Conservation (phyloP, 2,113 vertebrate species). For the Boleophthalmus pectinirostris region DNA sequence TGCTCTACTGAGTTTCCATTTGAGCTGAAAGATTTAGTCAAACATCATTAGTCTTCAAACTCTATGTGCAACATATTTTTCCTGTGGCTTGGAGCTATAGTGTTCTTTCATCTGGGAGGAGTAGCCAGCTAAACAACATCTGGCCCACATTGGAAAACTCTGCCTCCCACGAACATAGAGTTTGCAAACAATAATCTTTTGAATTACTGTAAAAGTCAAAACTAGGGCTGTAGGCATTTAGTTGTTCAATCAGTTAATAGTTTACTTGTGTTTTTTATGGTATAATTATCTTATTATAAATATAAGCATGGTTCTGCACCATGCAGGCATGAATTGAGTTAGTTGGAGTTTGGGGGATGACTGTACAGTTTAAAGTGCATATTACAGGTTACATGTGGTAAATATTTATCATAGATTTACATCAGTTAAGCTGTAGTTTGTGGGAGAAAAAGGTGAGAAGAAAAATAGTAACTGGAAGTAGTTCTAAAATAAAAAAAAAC, state of each 20-base stretch:
- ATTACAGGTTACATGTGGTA: no score
- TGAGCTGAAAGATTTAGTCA: slow-evolving; percentile 23
- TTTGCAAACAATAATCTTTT: slow-evolving; percentile 29
- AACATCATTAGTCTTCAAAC: slow-evolving; percentile 25
- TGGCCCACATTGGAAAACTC: slow-evolving; percentile 15
- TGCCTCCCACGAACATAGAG: slow-evolving; percentile 8
- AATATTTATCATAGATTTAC: no score
- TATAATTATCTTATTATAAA: neutral
- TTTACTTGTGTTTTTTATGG: neutral
- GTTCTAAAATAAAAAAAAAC: no score
- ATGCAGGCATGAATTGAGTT: no score
- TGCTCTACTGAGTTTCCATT: slow-evolving; percentile 17
- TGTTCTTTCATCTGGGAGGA: slow-evolving; percentile 13
- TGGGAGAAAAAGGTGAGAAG: no score
- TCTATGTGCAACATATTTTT: slow-evolving; percentile 21
- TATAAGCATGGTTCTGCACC: no score
- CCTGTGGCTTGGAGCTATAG: slow-evolving; percentile 14
- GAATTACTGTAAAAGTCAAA: neutral
- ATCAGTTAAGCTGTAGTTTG: no score
- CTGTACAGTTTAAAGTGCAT: no score
- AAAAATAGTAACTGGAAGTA: no score
- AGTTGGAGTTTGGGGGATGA: no score
- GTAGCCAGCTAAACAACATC: slow-evolving; percentile 22
- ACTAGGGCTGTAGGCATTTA: neutral
- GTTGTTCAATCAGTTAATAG: neutral